phyloP scores from a whole-genome alignment of 1,140 invertebrate genomes.

The Lethrus apterus region DNA sequence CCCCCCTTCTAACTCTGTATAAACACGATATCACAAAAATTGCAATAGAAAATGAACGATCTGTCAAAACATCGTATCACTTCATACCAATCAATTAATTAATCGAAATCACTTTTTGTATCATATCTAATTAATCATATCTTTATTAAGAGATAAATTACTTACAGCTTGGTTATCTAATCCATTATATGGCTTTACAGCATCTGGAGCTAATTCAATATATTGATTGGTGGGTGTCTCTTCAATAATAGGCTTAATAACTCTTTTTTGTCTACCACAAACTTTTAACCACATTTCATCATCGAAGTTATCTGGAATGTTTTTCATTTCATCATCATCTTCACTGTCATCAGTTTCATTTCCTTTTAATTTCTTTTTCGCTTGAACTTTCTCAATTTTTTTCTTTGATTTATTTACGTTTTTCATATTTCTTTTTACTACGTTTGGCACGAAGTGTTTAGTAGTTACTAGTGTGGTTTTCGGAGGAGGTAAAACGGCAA shows the following conservation, averaged over 20 bases:
- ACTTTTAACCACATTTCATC: conserved; percentile 37
- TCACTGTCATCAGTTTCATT: conserved; percentile 18
- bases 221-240: conserved; percentile 27
- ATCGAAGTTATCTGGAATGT: conserved; percentile 36
- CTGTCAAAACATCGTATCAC: conserved; percentile 32
- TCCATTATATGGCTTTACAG: conserved; percentile 35
- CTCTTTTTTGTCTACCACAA: conserved; percentile 26
- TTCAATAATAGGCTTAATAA: conserved; percentile 14
- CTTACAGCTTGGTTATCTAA: conserved; percentile 34
- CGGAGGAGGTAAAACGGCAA: conserved; percentile 30
- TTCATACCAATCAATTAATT: conserved; percentile 23
- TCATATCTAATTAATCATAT: neutral
- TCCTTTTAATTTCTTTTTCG: conserved; percentile 12
- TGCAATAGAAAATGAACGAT: no score
- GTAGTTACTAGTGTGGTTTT: conserved; percentile 24
- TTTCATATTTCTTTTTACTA: conserved; percentile 18
- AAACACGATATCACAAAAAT: no score
- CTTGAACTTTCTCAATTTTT: conserved; percentile 13
- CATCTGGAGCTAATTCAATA: conserved; percentile 34
- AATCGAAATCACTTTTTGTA: conserved; percentile 34
- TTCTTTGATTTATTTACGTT: conserved; percentile 19
- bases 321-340: conserved; percentile 32
- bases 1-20: no score
- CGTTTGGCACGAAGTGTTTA: conserved; percentile 29
- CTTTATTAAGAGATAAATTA: neutral